These are phyloP conservation scores for Tetragonula clypearis DNA, from an alignment of 1,140 invertebrate species.

Conservation along the genomic window DNA sequence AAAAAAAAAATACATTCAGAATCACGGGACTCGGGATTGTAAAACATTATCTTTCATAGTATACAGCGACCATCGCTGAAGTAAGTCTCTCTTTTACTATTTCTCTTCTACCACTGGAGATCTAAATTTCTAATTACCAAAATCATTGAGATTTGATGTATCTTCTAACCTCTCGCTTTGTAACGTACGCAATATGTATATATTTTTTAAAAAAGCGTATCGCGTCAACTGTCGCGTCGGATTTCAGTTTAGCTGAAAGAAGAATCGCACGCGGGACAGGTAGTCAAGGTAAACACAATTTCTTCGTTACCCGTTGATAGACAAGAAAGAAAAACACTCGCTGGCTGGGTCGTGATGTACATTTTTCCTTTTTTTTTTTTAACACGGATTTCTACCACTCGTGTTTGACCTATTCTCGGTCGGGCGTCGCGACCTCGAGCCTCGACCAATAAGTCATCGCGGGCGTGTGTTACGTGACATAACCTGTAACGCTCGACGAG, in stretches of 20 bases:
- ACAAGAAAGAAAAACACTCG: background rate
- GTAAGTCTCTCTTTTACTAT: background rate
- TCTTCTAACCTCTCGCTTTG: background rate
- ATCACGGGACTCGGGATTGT: background rate
- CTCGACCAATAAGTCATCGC: conserved; percentile 68
- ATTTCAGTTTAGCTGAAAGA: background rate
- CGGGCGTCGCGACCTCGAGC: conserved; percentile 58
- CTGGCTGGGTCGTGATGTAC: background rate
- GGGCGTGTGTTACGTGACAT: conserved; percentile 67
- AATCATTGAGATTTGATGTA: background rate
- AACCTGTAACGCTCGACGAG: conserved; percentile 63
- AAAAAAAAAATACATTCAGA: background rate
- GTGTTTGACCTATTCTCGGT: conserved; percentile 62
- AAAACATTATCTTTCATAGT: no score
- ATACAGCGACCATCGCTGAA: background rate
- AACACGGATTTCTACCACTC: conserved; percentile 23
- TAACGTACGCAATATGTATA: background rate
- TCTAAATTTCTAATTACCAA: no score
- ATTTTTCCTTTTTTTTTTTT: no score
- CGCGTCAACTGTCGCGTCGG: background rate
- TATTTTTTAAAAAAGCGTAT: background rate
- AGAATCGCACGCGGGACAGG: background rate
- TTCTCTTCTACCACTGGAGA: no score
- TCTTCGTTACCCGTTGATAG: no score
- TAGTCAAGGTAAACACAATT: background rate